Evolutionary conservation across 2,888 invertebrate species (phyloP).

Genomic region (Leptarthrus brevirostris): DNA sequence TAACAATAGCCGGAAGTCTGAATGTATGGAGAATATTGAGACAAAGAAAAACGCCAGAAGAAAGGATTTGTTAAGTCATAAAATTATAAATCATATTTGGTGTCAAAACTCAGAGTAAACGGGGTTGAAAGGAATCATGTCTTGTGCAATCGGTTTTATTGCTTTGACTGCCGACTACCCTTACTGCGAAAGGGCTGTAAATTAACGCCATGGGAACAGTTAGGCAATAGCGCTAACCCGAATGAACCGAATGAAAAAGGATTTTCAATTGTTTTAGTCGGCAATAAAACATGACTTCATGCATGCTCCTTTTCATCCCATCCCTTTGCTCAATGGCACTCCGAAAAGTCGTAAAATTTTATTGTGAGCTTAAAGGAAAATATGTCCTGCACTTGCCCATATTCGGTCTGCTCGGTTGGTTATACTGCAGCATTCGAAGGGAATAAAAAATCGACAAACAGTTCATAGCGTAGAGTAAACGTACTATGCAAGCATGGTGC

Average conservation of each 20-base stretch:
- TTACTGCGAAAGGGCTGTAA: slow-evolving; percentile 56
- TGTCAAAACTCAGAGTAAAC: slow-evolving; percentile 27
- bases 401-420: slow-evolving; percentile 8
- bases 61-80: slow-evolving; percentile 27
- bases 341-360: slow-evolving; percentile 64
- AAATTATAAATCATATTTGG: slow-evolving; percentile 35
- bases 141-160: slow-evolving; percentile 51
- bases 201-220: slow-evolving; percentile 56
- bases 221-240: slow-evolving; percentile 41
- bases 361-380: slow-evolving; percentile 61
- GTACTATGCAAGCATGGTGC: not conserved
- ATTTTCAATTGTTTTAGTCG: slow-evolving; percentile 48
- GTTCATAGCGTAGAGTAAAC: slow-evolving; percentile 1
- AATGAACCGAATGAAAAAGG: slow-evolving; percentile 37
- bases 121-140: slow-evolving; percentile 48
- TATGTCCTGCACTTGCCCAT: slow-evolving; percentile 44
- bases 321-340: not conserved
- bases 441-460: slow-evolving; percentile 43
- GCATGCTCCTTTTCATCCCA: slow-evolving; percentile 7
- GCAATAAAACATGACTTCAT: slow-evolving; percentile 37
- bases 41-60: too few relatives aligned
- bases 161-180: slow-evolving; percentile 52
- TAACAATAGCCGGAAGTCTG: too few relatives aligned
- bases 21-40: too few relatives aligned
- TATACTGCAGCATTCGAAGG: slow-evolving; percentile 33